Evolutionary conservation across 1,140 invertebrate species (phyloP), one percentile per base, ranked within the genome.

Genomic region (Plutomurus gul): DNA sequence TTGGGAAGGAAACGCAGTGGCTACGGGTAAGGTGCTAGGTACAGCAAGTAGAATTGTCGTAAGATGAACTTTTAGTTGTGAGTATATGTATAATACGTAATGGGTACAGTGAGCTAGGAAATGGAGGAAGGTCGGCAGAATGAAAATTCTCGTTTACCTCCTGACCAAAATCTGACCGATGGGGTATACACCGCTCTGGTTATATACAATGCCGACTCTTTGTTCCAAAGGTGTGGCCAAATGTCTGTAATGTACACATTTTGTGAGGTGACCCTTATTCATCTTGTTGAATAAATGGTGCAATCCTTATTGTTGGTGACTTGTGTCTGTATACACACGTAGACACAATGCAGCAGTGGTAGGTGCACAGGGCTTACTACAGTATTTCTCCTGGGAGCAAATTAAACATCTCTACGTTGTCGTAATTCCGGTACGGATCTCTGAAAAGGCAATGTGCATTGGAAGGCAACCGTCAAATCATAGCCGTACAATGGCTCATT

Each of bases 141-240:
- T n/a, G 30, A 65, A 65, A 60, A 65, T n/a, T 65, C 27, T 65
- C 27, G 27, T 65, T 65, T 65, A 65, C 56, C 25, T 65, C 56
- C 25, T 65, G 56, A 65, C 56, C 56, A 65, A 65, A 43, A 43
- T 22, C 37, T 47, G 43, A 73, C 37, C 37, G 71, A 73, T 30
- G 71, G 71, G 43, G 43, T 40, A 40, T 43, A 40, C 27, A 39
- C 37, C 37, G 43, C 37, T 43, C n/a, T n/a, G n/a, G 37, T 22
- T 43, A 40, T 30, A 18, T 27, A 37, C 36, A n/a, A 20, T 27
- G 43, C 37, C 20, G 71, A 40, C 16, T 16, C 36, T 72, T 65
- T 47, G 65, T 78, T 65, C 37, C 25, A 65, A 47, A 78, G 76
- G 76, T 78, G 76, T 78, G 76, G 76, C 76, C 76, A 78, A 51